Evolutionary conservation across 2,888 invertebrate species (phyloP), one percentile per base, ranked within the genome.

Genomic region (Parthenolecanium corni): DNA sequence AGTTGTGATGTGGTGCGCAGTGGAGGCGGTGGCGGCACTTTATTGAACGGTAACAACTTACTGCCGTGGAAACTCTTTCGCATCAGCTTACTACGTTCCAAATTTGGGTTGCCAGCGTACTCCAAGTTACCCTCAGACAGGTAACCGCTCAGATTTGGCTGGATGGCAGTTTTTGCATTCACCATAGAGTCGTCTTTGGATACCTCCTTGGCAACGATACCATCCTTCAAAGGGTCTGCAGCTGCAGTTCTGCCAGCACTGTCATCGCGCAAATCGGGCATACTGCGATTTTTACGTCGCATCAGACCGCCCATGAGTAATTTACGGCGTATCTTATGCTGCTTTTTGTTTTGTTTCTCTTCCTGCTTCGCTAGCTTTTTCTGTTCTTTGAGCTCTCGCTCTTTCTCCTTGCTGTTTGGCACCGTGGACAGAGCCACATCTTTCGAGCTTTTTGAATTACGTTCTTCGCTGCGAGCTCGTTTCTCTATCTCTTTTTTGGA

Each of bases 261-360:
- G 1, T 85, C 85, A 72, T 91, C 91, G 0, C 91, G 85, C 53
- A 92, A 76, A 76, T 92, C 92, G 1, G 92, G 92, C 89, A 92
- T 89, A 62, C 90, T 90, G 67, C 91, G 79, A 71, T 92, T 92
- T 73, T 92, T 92, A 31, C 91, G 78, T 65, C 87, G 80, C 58
- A 92, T 90, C 58, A 92, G 75, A 1, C 91, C 91, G 14, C 91
- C 91, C 90, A 92, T 91, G 6, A 92, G 72, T 2, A 91, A 73
- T 73, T 91, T 91, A 70, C 91, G 78, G 25, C 91, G 77, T 51
- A 92, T 89, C 75, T 91, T 91, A 71, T 92, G 92, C 71, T 91
- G 91, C 68, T 92, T 92, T 71, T 91, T 91, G 54, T 84, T 84
- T 21, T 82, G 79, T 71, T 85, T 81, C 12, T 78, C 78, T 42